A percentile compares a stretch with the other conserved stretches of the same genome.
Conservation (phyloP, 2,888 invertebrate genomes). For the Thalpophila matura region DNA sequence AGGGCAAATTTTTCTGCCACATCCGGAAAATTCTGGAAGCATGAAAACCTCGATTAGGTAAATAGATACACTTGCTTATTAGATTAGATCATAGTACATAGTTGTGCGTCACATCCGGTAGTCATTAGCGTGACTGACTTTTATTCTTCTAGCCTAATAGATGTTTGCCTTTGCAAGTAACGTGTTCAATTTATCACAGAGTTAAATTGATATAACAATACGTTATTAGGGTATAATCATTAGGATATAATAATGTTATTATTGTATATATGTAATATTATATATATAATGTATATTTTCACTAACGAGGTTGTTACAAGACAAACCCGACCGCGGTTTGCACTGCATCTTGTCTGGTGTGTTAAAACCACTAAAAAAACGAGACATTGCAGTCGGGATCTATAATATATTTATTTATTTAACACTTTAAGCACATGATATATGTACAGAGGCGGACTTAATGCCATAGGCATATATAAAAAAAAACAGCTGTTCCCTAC, state of each 20-base stretch:
- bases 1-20: background rate
- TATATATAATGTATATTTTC: no score
- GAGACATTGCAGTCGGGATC: no score
- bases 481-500: no score
- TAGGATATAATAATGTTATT: constrained; percentile 1
- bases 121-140: constrained; percentile 12
- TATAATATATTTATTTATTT: no score
- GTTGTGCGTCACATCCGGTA: constrained; percentile 20
- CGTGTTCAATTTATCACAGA: constrained; percentile 23
- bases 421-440: no score
- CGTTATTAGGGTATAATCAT: constrained; percentile 2
- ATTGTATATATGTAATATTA: no score
- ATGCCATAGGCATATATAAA: no score
- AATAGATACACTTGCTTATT: background rate
- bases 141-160: background rate
- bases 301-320: no score
- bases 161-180: background rate
- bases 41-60: background rate
- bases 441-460: no score
- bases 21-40: background rate
- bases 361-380: no score
- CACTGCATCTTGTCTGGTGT: no score
- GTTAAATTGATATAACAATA: constrained; percentile 3
- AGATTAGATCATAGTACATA: background rate
- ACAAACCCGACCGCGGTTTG: no score